A percentile compares a stretch with the other conserved stretches of the same genome.
Conservation (phyloP, 2,113 vertebrate genomes). For the Psilopogon haemacephalus region DNA sequence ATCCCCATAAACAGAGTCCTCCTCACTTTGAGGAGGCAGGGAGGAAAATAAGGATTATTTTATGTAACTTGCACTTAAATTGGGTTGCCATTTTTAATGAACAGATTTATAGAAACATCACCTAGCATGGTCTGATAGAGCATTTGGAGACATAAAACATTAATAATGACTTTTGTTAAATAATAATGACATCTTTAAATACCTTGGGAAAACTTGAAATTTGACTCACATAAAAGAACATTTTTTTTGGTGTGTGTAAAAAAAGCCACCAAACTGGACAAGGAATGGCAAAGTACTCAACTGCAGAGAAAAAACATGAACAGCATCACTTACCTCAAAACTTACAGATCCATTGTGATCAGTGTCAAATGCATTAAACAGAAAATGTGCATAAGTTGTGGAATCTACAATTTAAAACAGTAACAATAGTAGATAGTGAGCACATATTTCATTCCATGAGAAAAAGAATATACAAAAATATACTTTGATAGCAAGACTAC, state of each 20-base stretch:
- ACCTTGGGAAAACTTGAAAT: neutral
- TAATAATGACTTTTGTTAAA: neutral
- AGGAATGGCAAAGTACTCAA: neutral
- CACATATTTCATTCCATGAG: neutral
- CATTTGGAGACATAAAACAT: neutral
- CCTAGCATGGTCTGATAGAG: neutral
- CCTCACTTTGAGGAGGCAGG: neutral
- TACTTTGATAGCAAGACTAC: neutral
- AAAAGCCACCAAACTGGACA: neutral
- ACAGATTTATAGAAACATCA: neutral
- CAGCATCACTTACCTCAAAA: conserved; percentile 88
- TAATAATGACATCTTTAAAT: neutral
- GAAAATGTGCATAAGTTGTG: conserved; percentile 95
- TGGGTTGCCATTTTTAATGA: neutral
- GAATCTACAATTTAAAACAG: conserved; percentile 83
- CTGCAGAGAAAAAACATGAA: neutral
- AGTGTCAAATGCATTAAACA: conserved; percentile 97
- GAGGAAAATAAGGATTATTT: neutral
- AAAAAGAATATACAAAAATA: neutral
- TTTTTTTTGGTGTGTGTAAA: neutral
- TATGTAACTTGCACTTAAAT: neutral
- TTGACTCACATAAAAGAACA: neutral
- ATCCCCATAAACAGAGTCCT: neutral
- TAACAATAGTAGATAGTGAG: neutral
- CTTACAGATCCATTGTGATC: conserved; percentile 98